These are phyloP conservation scores for Dryas iulia DNA, from an alignment of 1,140 invertebrate genomes.

Conservation along the genomic window DNA sequence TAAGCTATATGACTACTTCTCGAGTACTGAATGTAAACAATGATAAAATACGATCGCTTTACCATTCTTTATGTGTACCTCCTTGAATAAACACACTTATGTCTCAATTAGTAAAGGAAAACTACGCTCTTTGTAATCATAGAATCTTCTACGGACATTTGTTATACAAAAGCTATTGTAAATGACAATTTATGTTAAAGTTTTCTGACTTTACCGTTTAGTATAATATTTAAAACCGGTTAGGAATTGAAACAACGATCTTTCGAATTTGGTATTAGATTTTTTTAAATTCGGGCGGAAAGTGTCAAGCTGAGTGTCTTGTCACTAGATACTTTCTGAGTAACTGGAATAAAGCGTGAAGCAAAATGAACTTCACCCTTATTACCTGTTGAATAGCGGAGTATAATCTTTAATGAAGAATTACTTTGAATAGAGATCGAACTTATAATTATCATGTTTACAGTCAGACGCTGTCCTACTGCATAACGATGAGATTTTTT, in stretches of 20 bases:
- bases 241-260: background rate
- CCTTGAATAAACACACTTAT: background rate
- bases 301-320: background rate
- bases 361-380: background rate
- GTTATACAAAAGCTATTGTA: background rate
- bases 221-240: background rate
- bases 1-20: no score
- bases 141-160: background rate
- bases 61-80: background rate
- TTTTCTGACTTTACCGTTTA: background rate
- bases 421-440: no score
- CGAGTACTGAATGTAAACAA: background rate
- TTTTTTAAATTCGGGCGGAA: background rate
- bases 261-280: background rate
- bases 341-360: no score
- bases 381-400: no score
- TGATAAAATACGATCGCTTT: background rate
- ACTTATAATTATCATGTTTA: no score
- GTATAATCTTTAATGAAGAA: no score
- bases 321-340: no score
- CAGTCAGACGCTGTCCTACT: no score
- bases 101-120: slow-evolving; percentile 1
- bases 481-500: no score
- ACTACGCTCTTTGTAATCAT: background rate
- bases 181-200: background rate